phyloP scores from a whole-genome alignment of 2,113 vertebrate genomes.

The Hipposideros armiger region DNA sequence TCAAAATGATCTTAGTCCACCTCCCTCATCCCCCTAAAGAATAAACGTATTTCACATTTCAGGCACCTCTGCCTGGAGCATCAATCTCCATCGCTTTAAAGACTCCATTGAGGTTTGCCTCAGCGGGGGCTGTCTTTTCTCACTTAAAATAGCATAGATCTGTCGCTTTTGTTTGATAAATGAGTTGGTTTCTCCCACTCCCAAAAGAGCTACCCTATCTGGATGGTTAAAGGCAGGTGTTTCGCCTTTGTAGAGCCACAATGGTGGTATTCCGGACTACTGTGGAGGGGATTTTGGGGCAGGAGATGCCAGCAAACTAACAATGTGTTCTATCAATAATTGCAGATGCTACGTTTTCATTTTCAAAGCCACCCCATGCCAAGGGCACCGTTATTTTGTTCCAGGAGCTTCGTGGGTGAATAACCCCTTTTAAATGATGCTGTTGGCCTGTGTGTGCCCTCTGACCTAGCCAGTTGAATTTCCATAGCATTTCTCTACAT shows the following conservation, averaged over 20 bases:
- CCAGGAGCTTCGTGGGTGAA: conserved; percentile 24
- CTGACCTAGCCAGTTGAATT: neutral
- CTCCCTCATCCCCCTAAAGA: neutral
- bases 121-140: neutral
- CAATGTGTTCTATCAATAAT: neutral
- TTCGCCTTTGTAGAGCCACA: conserved; percentile 37
- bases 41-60: conserved; percentile 40
- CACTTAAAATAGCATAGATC: neutral
- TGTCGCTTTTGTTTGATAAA: conserved; percentile 35
- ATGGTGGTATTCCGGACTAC: neutral
- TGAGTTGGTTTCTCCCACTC: neutral
- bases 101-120: neutral
- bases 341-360: neutral
- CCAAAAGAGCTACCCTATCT: neutral
- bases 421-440: neutral
- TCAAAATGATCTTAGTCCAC: neutral
- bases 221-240: neutral
- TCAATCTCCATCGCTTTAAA: neutral
- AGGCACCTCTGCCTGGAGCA: neutral
- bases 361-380: neutral
- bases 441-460: neutral
- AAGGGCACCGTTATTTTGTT: conserved; percentile 2
- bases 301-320: neutral
- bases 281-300: neutral
- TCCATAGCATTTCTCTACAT: neutral